Evolutionary conservation across 2,113 vertebrate genomes (phyloP), one percentile per base, ranked within the genome.

Genomic region (Cygnus atratus): DNA sequence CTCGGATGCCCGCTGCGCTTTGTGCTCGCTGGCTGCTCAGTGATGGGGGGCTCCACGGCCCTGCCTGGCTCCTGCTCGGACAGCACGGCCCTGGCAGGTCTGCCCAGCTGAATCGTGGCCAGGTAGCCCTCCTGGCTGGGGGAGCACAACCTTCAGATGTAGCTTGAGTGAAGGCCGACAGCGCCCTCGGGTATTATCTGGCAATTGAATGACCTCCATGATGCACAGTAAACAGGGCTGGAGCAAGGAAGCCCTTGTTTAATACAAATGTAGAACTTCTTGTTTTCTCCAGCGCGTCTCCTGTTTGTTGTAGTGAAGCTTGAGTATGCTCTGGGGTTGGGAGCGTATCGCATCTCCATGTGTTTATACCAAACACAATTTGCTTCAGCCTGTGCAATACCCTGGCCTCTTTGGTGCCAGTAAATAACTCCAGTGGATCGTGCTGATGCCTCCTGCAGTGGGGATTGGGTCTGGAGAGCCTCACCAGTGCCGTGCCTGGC

Each of bases 261-360:
- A 35, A 20, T 39, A 5, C 35, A 33, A 33, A 19, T 5, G 5
- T n/a, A 10, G 20, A 63, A 13, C 22, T 46, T 72, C 61, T 71
- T 52, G 12, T 67, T 48, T 10, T 22, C 41, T 33, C 16, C n/a
- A 17, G n/a, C 73, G 54, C 24, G 22, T 66, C 17, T 54, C n/a
- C 46, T 55, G 39, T 9, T n/a, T 22, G 3, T 10, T 28, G 50
- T 6, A 22, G 22, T 14, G 66, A 59, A 31, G 35, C 26, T 3
- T 37, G 21, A 46, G 39, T 10, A 2, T 39, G 39, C 31, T 5
- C 7, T 58, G 43, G 33, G 25, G 8, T 1, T 71, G 43, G 44
- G 41, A 17, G 20, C 2, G 11, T 19, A 7, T 39, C 26, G 33
- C 37, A 28, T 26, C 41, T 57, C 1, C 1, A 0, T 37, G 35